These are phyloP conservation scores for Pandemis heparana DNA, from an alignment of 2,888 invertebrate species.

Conservation along the genomic window DNA sequence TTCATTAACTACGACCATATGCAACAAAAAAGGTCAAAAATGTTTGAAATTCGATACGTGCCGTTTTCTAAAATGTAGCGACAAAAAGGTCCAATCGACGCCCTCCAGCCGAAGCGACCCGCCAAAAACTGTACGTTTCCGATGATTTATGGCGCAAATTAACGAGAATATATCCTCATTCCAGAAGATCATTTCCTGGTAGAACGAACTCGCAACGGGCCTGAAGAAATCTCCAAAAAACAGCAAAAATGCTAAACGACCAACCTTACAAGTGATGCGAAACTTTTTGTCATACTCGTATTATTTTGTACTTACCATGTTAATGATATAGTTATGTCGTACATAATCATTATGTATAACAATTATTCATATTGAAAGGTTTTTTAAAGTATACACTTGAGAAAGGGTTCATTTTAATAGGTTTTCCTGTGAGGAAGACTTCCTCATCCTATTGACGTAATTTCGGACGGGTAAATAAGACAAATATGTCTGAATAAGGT, in stretches of 20 bases:
- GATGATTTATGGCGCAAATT: conserved; percentile 86
- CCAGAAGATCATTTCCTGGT: conserved; percentile 84
- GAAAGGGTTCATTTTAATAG: too few relatives aligned
- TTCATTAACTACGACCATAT: conserved; percentile 24
- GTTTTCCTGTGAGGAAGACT: too few relatives aligned
- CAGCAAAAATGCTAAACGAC: conserved; percentile 63
- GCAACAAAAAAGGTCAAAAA: conserved; percentile 54
- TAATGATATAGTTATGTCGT: neutral
- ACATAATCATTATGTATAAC: neutral
- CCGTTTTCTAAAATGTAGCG: conserved; percentile 60
- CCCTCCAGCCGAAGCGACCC: conserved; percentile 57
- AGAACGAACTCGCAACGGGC: conserved; percentile 74
- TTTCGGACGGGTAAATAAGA: too few relatives aligned
- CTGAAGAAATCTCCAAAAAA: conserved; percentile 72
- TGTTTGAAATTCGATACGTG: conserved; percentile 69
- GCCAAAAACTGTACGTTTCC: conserved; percentile 76
- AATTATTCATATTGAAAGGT: neutral
- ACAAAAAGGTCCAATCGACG: conserved; percentile 74
- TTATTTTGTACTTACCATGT: conserved; percentile 26
- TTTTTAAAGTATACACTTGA: neutral
- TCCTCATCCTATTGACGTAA: too few relatives aligned
- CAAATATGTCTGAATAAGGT: too few relatives aligned
- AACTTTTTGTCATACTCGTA: conserved; percentile 50
- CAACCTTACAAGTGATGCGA: conserved; percentile 50
- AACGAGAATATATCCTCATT: conserved; percentile 86